These are phyloP conservation scores for Cyanoderma ruficeps DNA, from an alignment of 2,113 vertebrate species.

Conservation along the genomic window DNA sequence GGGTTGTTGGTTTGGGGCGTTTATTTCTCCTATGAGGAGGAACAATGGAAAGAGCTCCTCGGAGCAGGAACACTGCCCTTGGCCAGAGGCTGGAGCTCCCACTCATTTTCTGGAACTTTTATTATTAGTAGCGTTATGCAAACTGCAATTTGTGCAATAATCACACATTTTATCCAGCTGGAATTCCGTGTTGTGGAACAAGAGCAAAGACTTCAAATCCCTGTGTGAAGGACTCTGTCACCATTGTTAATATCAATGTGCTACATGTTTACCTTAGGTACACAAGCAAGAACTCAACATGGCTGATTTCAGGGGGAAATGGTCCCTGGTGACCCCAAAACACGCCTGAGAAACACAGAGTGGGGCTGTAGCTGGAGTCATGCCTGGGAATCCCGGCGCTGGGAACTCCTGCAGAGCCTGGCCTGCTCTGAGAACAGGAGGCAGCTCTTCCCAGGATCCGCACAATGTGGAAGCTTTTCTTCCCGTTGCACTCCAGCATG, in stretches of 20 bases:
- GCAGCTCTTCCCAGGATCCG: background rate
- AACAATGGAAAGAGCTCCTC: background rate
- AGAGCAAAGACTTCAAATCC: background rate
- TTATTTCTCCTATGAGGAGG: background rate
- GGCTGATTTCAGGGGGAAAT: background rate
- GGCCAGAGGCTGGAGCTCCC: background rate
- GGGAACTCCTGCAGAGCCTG: background rate
- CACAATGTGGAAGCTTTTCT: accelerated
- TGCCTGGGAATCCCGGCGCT: background rate
- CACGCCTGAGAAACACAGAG: accelerated
- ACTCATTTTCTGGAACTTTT: too few species aligned
- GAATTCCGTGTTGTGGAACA: background rate
- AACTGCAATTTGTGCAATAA: background rate
- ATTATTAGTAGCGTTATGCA: too few species aligned
- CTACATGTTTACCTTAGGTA: accelerated
- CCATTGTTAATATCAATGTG: background rate
- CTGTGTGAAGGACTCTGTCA: background rate
- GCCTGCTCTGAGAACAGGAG: background rate
- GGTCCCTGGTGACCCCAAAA: background rate
- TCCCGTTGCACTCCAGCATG: background rate
- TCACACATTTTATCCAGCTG: background rate
- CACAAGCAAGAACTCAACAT: background rate
- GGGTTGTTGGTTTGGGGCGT: background rate
- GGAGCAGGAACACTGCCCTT: background rate
- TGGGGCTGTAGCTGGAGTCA: background rate